Evolutionary conservation across 1,140 invertebrate species (phyloP).

Genomic region (Copidosoma floridanum): DNA sequence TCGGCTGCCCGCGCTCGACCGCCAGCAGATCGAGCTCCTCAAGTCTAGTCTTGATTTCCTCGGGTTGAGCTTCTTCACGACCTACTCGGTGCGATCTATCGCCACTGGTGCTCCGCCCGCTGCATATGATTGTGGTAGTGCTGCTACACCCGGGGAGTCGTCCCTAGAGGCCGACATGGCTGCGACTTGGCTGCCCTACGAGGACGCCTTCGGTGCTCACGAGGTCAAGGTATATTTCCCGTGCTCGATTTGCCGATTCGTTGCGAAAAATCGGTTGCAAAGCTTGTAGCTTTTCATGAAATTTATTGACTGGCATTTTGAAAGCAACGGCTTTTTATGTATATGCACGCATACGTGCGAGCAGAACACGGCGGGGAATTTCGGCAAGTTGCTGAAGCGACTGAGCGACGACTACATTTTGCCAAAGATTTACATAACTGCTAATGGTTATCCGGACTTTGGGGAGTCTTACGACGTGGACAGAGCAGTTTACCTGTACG

Average conservation of each 20-base stretch:
- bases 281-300: no score
- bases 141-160: no score
- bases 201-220: neutral
- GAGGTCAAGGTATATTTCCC: slow-evolving; percentile 9
- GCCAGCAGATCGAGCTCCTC: slow-evolving; percentile 51
- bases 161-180: neutral
- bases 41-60: slow-evolving; percentile 51
- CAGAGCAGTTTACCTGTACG: slow-evolving; percentile 50
- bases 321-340: no score
- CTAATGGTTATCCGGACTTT: slow-evolving; percentile 61
- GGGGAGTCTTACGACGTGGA: slow-evolving; percentile 56
- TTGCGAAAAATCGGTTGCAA: no score
- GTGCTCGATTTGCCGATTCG: no score
- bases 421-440: slow-evolving; percentile 56
- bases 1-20: slow-evolving; percentile 56
- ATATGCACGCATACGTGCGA: no score
- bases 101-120: no score
- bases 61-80: slow-evolving; percentile 51
- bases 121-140: no score
- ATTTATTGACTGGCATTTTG: no score
- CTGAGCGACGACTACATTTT: slow-evolving; percentile 53
- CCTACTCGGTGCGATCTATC: slow-evolving; percentile 8
- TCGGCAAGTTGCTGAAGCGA: slow-evolving; percentile 52
- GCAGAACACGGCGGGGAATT: slow-evolving; percentile 46
- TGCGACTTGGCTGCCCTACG: neutral